phyloP scores from a whole-genome alignment of 2,888 invertebrate genomes.

The Apeira syringaria region DNA sequence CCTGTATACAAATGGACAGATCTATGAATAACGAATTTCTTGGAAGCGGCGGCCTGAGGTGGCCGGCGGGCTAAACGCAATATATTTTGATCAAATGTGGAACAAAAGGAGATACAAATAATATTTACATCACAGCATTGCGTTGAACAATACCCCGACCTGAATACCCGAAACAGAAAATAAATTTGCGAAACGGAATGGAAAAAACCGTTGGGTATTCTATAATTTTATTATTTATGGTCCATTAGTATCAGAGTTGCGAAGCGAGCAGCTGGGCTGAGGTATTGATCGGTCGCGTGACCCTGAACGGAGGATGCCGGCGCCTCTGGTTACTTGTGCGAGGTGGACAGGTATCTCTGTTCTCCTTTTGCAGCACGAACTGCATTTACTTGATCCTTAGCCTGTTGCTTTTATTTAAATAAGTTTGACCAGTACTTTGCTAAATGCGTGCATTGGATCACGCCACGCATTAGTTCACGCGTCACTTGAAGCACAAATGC shows the following conservation, averaged over 20 bases:
- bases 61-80: not conserved
- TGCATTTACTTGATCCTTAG: too few relatives aligned
- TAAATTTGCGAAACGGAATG: slow-evolving; percentile 12
- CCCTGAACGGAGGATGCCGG: not conserved
- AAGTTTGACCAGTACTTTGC: too few relatives aligned
- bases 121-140: slow-evolving; percentile 3
- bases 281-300: slow-evolving; percentile 11
- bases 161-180: slow-evolving; percentile 11
- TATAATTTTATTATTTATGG: slow-evolving; percentile 8
- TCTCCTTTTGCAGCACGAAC: too few relatives aligned
- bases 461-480: too few relatives aligned
- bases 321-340: not conserved
- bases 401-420: too few relatives aligned
- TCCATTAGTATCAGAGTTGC: slow-evolving; percentile 7
- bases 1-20: too few relatives aligned
- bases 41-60: too few relatives aligned
- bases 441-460: too few relatives aligned
- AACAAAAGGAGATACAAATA: slow-evolving; percentile 4
- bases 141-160: slow-evolving; percentile 2
- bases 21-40: too few relatives aligned
- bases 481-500: too few relatives aligned
- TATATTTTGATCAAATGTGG: not conserved
- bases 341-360: not conserved
- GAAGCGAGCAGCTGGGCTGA: slow-evolving; percentile 11
- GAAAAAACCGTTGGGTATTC: not conserved